Base-by-base conservation (phyloP, 2,113 vertebrate species). In the Albula glossodonta region DNA sequence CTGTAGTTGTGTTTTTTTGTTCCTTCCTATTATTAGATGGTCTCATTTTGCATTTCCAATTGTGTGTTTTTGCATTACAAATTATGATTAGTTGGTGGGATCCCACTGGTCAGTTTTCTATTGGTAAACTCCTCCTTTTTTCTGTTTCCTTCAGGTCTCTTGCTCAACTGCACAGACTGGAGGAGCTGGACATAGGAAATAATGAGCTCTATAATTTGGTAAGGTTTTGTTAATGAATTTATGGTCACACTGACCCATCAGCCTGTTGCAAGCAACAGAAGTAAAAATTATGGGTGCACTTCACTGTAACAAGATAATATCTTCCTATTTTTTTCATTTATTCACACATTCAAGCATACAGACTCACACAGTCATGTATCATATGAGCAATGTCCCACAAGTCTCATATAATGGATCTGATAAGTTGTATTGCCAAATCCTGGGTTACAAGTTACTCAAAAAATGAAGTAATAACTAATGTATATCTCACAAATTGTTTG, bases 101-200 rank as follows among this genome's bases (percentile, higher is more conserved):
- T 51, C n/a, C n/a, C n/a, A 74, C 17, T 6, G 15, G 51, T 50
- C 41, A 6, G 7, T 17, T 41, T 85, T 85, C 63, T 2, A 77
- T 90, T 60, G 25, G 50, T 91, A 48, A 31, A 91, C 90, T 77
- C 86, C 90, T 78, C 86, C 74, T 78, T 85, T 86, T 31, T 87
- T 86, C 92, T 90, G 88, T 60, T 85, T 91, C n/a, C 84, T 90
- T 85, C 93, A 99, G 98, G 92, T 99, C 98, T 85, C 93, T 99
- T 88, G 96, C 97, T 83, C 95, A 96, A 85, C 97, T 99, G 48
- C 95, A 96, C 85, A 96, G 95, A 94, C 96, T 99, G 89, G 97
- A 99, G 96, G 97, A 99, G 92, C 97, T 99, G 83, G 98, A 99
- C 93, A 93, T 99, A 91, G 98, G 98, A 92, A 99, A 97, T 96